phyloP scores from a whole-genome alignment of 2,113 vertebrate species.

The Semicossyphus pulcher region DNA sequence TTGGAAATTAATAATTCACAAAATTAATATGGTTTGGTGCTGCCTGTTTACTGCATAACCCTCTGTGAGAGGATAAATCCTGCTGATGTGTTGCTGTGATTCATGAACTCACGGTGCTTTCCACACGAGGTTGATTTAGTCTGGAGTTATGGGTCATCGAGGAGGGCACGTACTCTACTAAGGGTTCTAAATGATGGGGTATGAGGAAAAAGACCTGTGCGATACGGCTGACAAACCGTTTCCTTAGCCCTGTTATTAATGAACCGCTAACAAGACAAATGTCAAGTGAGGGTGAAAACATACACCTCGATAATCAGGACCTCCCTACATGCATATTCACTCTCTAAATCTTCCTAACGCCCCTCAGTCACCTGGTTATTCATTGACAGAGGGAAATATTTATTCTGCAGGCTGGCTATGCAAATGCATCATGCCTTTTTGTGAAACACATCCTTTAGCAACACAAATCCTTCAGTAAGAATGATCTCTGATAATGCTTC shows the following conservation, averaged over 20 bases:
- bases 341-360: constrained; percentile 41
- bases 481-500: constrained; percentile 31
- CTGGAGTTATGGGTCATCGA: constrained; percentile 48
- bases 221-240: constrained; percentile 45
- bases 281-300: constrained; percentile 4
- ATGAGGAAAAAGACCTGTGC: constrained; percentile 22
- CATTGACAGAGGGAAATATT: constrained; percentile 49
- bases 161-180: constrained; percentile 16
- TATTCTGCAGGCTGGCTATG: constrained; percentile 40
- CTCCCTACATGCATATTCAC: not conserved
- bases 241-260: constrained; percentile 50
- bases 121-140: constrained; percentile 44
- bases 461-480: constrained; percentile 44
- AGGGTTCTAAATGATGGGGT: constrained; percentile 25
- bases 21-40: constrained; percentile 49
- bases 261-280: constrained; percentile 58
- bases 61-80: constrained; percentile 44
- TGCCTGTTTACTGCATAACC: constrained; percentile 33
- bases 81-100: constrained; percentile 36
- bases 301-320: constrained; percentile 27
- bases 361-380: constrained; percentile 36
- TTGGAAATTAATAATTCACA: constrained; percentile 59
- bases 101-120: constrained; percentile 31
- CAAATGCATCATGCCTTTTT: constrained; percentile 37
- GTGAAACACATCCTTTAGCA: constrained; percentile 51